A percentile compares a stretch with the other conserved stretches of the same genome.
Conservation (phyloP, 2,888 invertebrate species). For the Gymnoscelis rufifasciata region DNA sequence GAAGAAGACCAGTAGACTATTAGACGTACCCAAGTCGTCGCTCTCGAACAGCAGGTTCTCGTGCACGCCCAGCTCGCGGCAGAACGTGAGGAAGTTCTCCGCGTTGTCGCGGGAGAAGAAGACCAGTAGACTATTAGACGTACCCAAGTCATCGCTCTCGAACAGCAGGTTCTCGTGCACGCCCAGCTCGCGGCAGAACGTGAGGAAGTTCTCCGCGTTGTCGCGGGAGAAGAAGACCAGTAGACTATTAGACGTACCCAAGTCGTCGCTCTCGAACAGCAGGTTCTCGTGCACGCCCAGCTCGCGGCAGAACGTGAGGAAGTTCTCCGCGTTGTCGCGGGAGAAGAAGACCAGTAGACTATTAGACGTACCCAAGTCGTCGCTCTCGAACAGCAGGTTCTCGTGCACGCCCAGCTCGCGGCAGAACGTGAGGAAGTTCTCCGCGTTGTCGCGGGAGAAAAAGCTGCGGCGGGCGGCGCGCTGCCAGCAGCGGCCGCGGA, state of each 20-base stretch:
- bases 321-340: constrained; percentile 92
- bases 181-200: constrained; percentile 90
- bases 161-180: constrained; percentile 93
- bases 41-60: constrained; percentile 94
- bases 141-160: constrained; percentile 93
- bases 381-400: constrained; percentile 93
- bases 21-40: constrained; percentile 90
- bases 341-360: too few relatives aligned
- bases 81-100: constrained; percentile 93
- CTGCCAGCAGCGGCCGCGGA: constrained; percentile 88
- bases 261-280: constrained; percentile 92
- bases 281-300: constrained; percentile 92
- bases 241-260: too few relatives aligned
- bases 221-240: constrained; percentile 93
- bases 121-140: too few relatives aligned
- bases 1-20: too few relatives aligned
- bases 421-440: constrained; percentile 93
- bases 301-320: constrained; percentile 90
- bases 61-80: constrained; percentile 89
- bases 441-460: constrained; percentile 93
- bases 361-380: constrained; percentile 90
- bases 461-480: constrained; percentile 91
- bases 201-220: constrained; percentile 93
- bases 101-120: constrained; percentile 94
- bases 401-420: constrained; percentile 90